These are phyloP conservation scores for Norana najaformis DNA, from an alignment of 2,888 invertebrate genomes.

Conservation along the genomic window DNA sequence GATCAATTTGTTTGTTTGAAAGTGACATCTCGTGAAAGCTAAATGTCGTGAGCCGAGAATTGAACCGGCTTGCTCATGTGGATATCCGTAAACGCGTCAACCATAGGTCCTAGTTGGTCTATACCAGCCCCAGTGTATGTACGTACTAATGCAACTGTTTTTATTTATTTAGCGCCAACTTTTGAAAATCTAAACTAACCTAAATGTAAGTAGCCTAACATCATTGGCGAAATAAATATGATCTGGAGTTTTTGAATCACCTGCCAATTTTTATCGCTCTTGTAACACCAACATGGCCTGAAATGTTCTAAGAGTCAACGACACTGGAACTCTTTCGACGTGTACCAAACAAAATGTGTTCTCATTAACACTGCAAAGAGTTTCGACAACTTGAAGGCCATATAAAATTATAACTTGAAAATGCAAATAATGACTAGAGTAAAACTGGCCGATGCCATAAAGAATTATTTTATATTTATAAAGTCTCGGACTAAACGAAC, in stretches of 20 bases:
- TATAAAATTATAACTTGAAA: neutral
- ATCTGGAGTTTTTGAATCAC: neutral
- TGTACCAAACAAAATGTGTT: neutral
- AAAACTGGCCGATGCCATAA: neutral
- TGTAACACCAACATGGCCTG: neutral
- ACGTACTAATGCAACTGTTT: neutral
- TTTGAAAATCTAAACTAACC: neutral
- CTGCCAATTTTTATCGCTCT: neutral
- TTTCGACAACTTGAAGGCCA: neutral
- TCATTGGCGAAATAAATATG: neutral
- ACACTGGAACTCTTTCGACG: neutral
- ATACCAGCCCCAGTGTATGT: too few species aligned
- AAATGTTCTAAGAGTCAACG: neutral
- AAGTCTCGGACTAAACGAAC: neutral
- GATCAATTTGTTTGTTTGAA: too few species aligned
- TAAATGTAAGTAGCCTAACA: too few species aligned
- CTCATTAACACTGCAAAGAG: neutral
- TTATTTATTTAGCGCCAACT: neutral
- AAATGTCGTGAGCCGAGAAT: neutral
- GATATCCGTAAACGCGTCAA: neutral
- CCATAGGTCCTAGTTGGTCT: too few species aligned
- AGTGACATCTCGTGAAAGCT: neutral
- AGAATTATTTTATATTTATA: neutral
- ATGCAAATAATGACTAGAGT: slow-evolving; percentile 13
- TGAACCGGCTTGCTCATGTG: neutral